Evolutionary conservation across 2,888 invertebrate species (phyloP), one percentile per base, ranked within the genome.

Genomic region (Stenichneumon culpator): DNA sequence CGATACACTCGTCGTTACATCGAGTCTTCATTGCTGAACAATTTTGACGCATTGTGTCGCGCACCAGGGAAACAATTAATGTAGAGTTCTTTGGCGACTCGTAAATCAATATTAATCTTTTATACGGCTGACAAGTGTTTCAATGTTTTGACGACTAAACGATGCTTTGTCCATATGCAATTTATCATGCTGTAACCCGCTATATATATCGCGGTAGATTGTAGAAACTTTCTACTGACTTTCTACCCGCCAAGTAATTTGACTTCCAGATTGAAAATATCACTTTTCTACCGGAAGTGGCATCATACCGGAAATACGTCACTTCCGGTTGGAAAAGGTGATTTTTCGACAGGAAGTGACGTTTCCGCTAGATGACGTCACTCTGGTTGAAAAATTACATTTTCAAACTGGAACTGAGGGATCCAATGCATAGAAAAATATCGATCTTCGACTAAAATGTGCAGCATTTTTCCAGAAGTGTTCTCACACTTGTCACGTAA

Each of bases 61-160:
- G 25, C 65, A 22, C 5, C 16, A 65, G 28, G 19, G 28, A 25
- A 19, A 63, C 28, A n/a, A 32, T 22, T 47, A 6, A 57, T 9
- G 19, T 28, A 19, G 28, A 73, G 47, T 54, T 25, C n/a, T 9
- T 60, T n/a, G 36, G 32, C 36, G 39, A 50, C 57, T 28, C 16
- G 14, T 19, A 22, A 47, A 65, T 25, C 28, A 16, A 11, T 65
- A 36, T 65, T 39, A 47, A 75, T 83, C 50, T 16, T 28, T 25
- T 44, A 22, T 11, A 50, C 6, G n/a, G 50, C 9, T 19, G 39
- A 36, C 36, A 36, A 39, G 28, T 74, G 44, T 36, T 50, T 28
- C 16, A 73, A 68, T 79, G 69, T 75, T 65, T 36, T 25, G 14
- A 57, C 39, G 19, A 69, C 22, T 54, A 60, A 83, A 63, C 19